These are phyloP conservation scores for Standfussiana lucernea DNA, from an alignment of 2,888 invertebrate genomes.

Conservation along the genomic window DNA sequence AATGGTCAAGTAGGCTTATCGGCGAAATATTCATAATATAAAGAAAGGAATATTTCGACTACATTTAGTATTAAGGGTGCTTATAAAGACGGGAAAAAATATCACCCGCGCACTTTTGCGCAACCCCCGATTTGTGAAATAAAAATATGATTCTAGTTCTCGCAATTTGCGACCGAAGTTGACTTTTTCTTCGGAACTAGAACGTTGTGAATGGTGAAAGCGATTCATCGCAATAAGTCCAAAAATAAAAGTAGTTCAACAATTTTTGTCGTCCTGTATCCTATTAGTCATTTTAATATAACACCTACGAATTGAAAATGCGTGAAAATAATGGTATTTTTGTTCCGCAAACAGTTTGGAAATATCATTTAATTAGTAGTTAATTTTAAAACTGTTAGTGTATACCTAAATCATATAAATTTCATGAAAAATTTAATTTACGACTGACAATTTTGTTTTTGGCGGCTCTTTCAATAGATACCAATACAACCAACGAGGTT, in stretches of 20 bases:
- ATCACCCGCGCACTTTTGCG: not conserved
- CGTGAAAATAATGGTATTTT: not conserved
- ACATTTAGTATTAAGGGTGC: not conserved
- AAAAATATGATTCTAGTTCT: not conserved
- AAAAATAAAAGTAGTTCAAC: not conserved
- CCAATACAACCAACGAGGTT: not conserved
- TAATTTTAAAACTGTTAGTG: not conserved
- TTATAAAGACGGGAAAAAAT: not conserved
- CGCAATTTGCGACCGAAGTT: not conserved
- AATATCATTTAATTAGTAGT: not conserved
- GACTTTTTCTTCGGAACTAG: not conserved
- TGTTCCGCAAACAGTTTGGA: not conserved
- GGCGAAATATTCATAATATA: not conserved
- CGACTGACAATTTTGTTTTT: too few relatives aligned
- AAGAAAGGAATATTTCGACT: not conserved
- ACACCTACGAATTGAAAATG: not conserved
- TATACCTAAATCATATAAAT: not conserved
- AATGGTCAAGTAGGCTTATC: constrained; percentile 1
- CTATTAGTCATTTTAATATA: not conserved
- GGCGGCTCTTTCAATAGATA: too few relatives aligned
- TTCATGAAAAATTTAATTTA: not conserved
- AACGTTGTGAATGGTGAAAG: not conserved
- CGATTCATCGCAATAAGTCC: not conserved
- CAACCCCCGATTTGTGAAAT: not conserved
- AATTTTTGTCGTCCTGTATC: not conserved